Percentiles rank a stretch among this genome's conserved stretches.
Conservation (phyloP, 2,797 vertebrate genomes). For the Lagocephalus sceleratus region DNA sequence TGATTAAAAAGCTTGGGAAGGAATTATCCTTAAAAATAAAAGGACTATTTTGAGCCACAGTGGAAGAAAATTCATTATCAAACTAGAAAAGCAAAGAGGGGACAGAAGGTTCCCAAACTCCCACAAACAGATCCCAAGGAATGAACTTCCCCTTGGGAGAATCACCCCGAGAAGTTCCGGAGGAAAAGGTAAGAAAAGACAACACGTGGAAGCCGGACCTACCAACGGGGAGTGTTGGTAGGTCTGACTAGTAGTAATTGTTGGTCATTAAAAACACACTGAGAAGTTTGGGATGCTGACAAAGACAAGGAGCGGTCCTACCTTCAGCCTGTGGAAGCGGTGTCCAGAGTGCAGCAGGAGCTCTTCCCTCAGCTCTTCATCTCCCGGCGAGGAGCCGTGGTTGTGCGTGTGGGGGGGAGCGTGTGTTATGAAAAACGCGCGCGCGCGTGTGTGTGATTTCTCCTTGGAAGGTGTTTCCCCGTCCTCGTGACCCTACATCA, state of each 20-base stretch:
- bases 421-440: constrained; percentile 31
- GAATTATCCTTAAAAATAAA: constrained; percentile 22
- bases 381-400: constrained; percentile 19
- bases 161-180: neutral
- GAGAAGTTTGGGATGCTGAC: neutral
- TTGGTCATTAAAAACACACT: neutral
- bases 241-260: no score
- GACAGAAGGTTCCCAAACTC: neutral
- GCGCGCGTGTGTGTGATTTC: constrained; percentile 56
- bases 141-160: no score
- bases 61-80: constrained; percentile 1
- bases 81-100: neutral
- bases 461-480: constrained; percentile 79
- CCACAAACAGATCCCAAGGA: no score
- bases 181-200: constrained; percentile 1
- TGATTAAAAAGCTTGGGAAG: constrained; percentile 38
- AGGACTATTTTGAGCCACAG: constrained; percentile 25
- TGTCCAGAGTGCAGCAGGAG: constrained; percentile 36
- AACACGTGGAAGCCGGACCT: neutral
- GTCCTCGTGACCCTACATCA: constrained; percentile 72
- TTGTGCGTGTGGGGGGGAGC: constrained; percentile 21
- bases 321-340: constrained; percentile 48
- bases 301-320: constrained; percentile 33
- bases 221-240: neutral
- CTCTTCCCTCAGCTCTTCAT: constrained; percentile 38